Conservation (phyloP, 2,888 invertebrate genomes). For the Nipponacmea schrenckii region DNA sequence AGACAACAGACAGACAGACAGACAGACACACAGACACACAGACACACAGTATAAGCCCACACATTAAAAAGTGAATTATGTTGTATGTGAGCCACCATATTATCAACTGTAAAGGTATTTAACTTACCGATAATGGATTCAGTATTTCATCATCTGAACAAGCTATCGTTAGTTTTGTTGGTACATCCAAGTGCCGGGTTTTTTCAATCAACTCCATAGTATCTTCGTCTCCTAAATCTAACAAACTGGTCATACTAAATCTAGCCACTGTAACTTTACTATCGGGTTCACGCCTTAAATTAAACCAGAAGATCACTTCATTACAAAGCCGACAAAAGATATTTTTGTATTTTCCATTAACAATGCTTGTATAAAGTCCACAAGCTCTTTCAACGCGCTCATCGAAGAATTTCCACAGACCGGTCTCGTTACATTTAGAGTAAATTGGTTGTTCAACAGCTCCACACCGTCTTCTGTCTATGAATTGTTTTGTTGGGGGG, state of each 20-base stretch:
- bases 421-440: constrained; percentile 29
- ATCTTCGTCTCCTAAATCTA: constrained; percentile 8
- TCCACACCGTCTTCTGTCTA: background rate
- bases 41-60: too few species aligned
- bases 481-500: background rate
- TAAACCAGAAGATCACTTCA: background rate
- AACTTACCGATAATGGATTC: background rate
- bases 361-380: constrained; percentile 18
- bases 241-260: constrained; percentile 12
- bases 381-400: constrained; percentile 26
- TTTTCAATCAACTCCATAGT: too few species aligned
- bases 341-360: constrained; percentile 24
- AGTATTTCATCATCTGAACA: background rate
- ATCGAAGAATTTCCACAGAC: constrained; percentile 23
- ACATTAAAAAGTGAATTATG: too few species aligned
- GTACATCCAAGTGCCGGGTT: background rate
- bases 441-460: constrained; percentile 1
- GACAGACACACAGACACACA: too few species aligned
- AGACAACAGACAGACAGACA: too few species aligned
- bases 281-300: background rate
- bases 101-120: too few species aligned
- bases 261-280: background rate
- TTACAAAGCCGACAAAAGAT: constrained; percentile 34
- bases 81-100: too few species aligned
- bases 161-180: background rate